Evolutionary conservation across 2,888 invertebrate species (phyloP), one percentile per base, ranked within the genome.

Genomic region (Agrochola litura): DNA sequence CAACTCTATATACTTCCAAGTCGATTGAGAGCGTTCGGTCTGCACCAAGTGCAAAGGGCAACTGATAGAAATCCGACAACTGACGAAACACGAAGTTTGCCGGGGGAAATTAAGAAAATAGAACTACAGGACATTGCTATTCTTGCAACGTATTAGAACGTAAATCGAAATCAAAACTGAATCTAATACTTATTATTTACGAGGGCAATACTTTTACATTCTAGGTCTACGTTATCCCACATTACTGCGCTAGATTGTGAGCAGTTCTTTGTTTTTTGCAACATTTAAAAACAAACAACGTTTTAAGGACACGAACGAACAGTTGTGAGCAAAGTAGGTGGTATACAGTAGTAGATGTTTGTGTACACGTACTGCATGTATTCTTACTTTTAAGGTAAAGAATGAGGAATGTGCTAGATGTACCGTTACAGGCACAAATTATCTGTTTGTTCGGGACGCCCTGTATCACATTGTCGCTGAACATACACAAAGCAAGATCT

Each of bases 211-310:
- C 52, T 70, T 82, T 76, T 52, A 82, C 37, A 82, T 84, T 86
- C 77, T 68, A 84, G 30, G 68, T 69, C 77, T 77, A 77, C 74
- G n/a, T 63, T 78, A 78, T 78, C 61, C 86, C 41, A 80, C 56
- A 82, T 75, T 37, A n/a, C 41, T 83, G 79, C 67, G 67, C 84
- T 78, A 86, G 76, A 84, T 85, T 77, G 46, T 83, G 54, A 79
- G 70, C n/a, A 65, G 68, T 72, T 84, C 81, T 87, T 84, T 81
- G 81, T 79, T 82, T 79, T 85, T 87, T 84, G 79, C 87, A 88
- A 88, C 91, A 93, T 93, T 94, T 89, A 91, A 88, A 94, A 92
- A 91, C 93, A 92, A 91, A 91, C 90, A 92, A 86, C 93, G 93
- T 93, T 92, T 93, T 90, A 89, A 87, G 90, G 89, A 88, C 92